Evolutionary conservation across 2,113 vertebrate genomes (phyloP), one percentile per base, ranked within the genome.

Genomic region (Syngnathus typhle): DNA sequence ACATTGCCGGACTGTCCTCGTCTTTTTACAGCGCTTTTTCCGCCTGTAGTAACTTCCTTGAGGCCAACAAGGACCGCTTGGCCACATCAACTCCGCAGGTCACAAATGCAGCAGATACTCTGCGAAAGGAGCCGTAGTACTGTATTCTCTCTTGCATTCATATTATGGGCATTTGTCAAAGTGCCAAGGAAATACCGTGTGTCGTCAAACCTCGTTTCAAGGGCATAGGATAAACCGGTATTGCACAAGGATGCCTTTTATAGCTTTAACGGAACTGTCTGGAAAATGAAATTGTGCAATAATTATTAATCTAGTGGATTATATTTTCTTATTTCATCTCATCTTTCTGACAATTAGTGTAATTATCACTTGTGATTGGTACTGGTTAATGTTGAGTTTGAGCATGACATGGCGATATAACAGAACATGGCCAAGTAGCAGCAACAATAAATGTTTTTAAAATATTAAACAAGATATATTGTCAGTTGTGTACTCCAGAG

Each of bases 1-100:
- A 99, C 0, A 94, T 98, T 49, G 88, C 87, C 0, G 96, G 95
- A 36, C 92, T 99, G 23, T 99, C 96, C 43, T 95, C 94, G 0
- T 86, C 88, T 51, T 95, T 95, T 81, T 94, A 89, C 43, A 88
- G 82, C 67, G 91, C 89, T 16, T 94, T 95, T 1, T 74, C 93
- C 5, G 92, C 94, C 67, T 98, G 94, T 0, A 94, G 93, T 67
- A 78, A 78, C 62, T 98, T 95, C 84, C 92, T 98, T 62, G 73
- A 94, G 82, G 88, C 92, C 75, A 98, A 98, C 84, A 93, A 92
- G 70, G 91, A 90, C 2, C 84, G 89, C 23, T 65, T 67, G 62
- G 60, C 58, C 13, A 65, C 75, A 39, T 72, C 77, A 23, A 61
- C 37, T 19, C 69, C 73, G 73, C 75, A 49, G 75, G 55, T 49